A percentile compares a stretch with the other conserved stretches of the same genome.
Evolutionary conservation across 2,113 vertebrate species (phyloP).

Genomic region (Myiozetetes cayanensis): DNA sequence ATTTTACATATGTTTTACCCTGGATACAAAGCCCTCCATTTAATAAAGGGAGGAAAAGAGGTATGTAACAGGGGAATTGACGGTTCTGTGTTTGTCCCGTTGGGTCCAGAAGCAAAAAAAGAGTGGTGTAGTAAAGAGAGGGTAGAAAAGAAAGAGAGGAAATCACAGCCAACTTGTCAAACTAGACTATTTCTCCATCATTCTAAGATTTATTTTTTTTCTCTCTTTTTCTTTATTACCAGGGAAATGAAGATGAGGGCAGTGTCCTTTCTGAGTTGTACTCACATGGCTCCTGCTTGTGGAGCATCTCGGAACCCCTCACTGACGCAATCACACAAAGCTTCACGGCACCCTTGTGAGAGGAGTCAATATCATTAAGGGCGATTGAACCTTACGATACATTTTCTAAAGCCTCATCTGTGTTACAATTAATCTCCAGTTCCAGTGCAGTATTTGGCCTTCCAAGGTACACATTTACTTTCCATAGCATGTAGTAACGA

Average conservation of each 20-base stretch:
- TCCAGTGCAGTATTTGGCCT: constrained; percentile 32
- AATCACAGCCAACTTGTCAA: background rate
- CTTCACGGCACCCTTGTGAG: background rate
- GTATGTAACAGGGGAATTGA: background rate
- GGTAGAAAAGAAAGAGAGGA: background rate
- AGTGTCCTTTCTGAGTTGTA: background rate
- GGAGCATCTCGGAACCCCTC: background rate
- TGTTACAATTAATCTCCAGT: constrained; percentile 32
- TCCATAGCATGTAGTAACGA: constrained; percentile 3
- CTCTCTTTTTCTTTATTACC: background rate
- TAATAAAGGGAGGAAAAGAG: background rate
- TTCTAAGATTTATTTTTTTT: background rate
- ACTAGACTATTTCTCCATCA: background rate
- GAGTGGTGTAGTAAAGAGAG: background rate
- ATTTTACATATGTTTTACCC: background rate
- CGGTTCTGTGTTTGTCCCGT: background rate
- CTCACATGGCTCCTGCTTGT: background rate
- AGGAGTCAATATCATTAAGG: constrained; percentile 13
- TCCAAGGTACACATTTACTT: constrained; percentile 56
- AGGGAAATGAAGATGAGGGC: background rate
- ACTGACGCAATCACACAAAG: rapidly evolving
- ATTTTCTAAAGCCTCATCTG: constrained; percentile 30
- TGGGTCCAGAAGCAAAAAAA: background rate
- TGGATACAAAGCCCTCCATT: background rate
- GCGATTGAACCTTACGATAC: background rate